Base-by-base conservation (phyloP, 2,113 vertebrate species). In the Actenoides lindsayi region DNA sequence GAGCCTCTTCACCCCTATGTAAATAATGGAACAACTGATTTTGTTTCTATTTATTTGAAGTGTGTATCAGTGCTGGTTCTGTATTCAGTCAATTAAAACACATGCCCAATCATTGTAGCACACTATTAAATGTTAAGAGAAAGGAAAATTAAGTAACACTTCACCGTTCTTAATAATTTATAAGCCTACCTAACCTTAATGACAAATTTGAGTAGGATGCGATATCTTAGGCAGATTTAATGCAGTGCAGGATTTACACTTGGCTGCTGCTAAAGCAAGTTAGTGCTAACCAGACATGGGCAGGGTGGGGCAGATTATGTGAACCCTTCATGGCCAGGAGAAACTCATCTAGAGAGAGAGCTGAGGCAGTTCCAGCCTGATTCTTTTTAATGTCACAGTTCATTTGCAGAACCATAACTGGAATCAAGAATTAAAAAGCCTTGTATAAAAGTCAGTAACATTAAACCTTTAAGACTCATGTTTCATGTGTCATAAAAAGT, bases 381-480 rank as follows among this genome's bases (percentile, higher is more conserved):
- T 98, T 98, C 98, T 98, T 98, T 98, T 98, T 98, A 98, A 98
- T 98, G 98, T 98, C 98, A 98, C 98, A 98, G 98, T 98, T 98
- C 98, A 98, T 98, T 98, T 98, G 98, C 98, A 98, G 98, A 98
- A 98, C 98, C 98, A 98, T 98, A 98, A 98, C 98, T 98, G 97
- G 98, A 98, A 98, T 98, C 98, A 98, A 97, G 97, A 98, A 98
- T 98, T 98, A 98, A 98, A 98, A 98, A 98, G 97, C 97, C 97
- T 98, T 98, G 98, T 98, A 98, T 98, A 98, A 98, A 98, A 98
- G 98, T 98, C 98, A 98, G 97, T 98, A 98, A 98, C 98, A 98
- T 98, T 98, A 98, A 98, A 98, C 98, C 98, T 98, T 98, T 98
- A 98, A 98, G 98, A 98, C 98, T 98, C 98, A 96, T 98, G 98